Evolutionary conservation across 2,888 invertebrate genomes (phyloP), one percentile per base, ranked within the genome.

Genomic region (Oscheius sp.): DNA sequence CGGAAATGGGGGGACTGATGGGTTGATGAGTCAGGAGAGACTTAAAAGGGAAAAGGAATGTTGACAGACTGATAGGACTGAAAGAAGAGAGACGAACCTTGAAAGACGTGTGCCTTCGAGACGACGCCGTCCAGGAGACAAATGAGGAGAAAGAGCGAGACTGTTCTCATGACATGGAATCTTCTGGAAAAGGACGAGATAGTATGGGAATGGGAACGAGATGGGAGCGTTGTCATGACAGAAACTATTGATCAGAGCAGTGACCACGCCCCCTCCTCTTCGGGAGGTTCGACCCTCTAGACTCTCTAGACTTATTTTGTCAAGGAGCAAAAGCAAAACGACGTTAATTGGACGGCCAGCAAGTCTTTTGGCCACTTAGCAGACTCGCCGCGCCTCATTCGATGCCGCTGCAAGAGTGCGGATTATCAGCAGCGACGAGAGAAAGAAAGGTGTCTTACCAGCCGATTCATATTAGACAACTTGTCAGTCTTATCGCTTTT

Each of bases 161-260:
- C 37, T 29, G 53, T 1, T 55, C 29, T 55, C 68, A 68, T 68
- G 37, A 33, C 68, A 68, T 68, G 68, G 33, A 33, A 3, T 35
- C 68, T 68, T 35, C 68, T 68, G 55, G 35, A 68, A 55, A 37
- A 9, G 29, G 29, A 63, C 53, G 3, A 7, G 42, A 42, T 68
- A 11, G 35, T 9, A 37, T 5, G 35, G 32, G 33, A 53, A 35
- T 51, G 10, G 13, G 21, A 68, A 51, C 51, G 53, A 21, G 53
- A 68, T 33, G 55, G 13, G 42, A 55, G 62, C 70, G 70, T 70
- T 70, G 70, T 47, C 70, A 70, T 70, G 70, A 70, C 70, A 70
- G 58, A 59, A 42, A 70, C 58, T 70, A 70, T 70, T 32, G 70
- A 70, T 59, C 59, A 48, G 21, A 11, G 63, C 42, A 42, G 42